Conservation (phyloP, 2,888 invertebrate genomes). For the Smittia sp. region DNA sequence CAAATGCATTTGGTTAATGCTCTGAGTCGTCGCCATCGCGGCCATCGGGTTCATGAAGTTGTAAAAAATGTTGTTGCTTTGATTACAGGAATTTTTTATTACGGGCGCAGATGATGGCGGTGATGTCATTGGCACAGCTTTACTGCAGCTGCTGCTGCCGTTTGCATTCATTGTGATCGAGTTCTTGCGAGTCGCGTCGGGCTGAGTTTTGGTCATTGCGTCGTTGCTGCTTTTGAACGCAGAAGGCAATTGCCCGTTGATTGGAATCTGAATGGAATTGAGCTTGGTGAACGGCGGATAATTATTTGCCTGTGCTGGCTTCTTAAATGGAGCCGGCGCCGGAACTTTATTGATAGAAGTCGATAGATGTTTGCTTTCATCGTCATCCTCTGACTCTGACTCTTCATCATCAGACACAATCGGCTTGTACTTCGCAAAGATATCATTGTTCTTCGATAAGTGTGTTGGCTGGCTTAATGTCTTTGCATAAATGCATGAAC, state of each 20-base stretch:
- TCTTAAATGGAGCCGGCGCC: conserved; percentile 26
- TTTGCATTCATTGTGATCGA: conserved; percentile 16
- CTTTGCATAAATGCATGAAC: conserved; percentile 49
- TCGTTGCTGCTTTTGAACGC: conserved; percentile 35
- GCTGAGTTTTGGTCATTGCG: conserved; percentile 14
- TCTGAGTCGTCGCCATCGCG: conserved; percentile 29
- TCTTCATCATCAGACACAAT: conserved; percentile 40
- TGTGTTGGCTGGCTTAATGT: conserved; percentile 44
- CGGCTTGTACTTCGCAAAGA: conserved; percentile 38
- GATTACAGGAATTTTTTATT: conserved; percentile 21
- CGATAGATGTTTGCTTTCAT: conserved; percentile 34
- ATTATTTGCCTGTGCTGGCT: conserved; percentile 28
- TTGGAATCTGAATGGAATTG: conserved; percentile 42
- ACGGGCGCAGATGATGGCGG: neutral
- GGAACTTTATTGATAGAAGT: conserved; percentile 26
- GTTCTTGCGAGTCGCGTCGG: neutral
- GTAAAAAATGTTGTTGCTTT: conserved; percentile 33
- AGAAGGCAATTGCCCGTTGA: conserved; percentile 42
- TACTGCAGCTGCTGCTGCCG: conserved; percentile 14
- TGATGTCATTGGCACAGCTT: conserved; percentile 8
- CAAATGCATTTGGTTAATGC: conserved; percentile 15
- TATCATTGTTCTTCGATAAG: conserved; percentile 40
- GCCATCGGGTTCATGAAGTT: conserved; percentile 33
- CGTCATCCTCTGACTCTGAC: conserved; percentile 21
- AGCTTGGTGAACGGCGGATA: conserved; percentile 43